Conservation (phyloP, 2,797 vertebrate species). For the Diceros bicornis region DNA sequence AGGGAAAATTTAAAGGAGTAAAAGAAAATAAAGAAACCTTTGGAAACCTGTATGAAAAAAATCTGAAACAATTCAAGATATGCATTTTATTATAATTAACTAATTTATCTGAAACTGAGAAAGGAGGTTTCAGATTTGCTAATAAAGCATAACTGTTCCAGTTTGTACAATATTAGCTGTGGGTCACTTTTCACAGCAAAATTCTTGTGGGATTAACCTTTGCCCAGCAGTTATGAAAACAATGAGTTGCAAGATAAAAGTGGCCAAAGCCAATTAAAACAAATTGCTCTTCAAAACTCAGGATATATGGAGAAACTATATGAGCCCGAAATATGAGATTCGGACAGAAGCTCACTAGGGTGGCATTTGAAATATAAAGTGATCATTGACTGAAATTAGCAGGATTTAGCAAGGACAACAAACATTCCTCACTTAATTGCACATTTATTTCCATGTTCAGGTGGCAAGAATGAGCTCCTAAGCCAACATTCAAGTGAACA, state of each 20-base stretch:
- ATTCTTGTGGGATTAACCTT: slow-evolving; percentile 66
- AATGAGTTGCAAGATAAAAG: slow-evolving; percentile 61
- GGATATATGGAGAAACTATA: slow-evolving; percentile 29
- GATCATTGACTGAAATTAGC: slow-evolving; percentile 83
- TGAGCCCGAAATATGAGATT: slow-evolving; percentile 63
- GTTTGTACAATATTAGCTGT: slow-evolving; percentile 63
- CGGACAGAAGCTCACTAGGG: slow-evolving; percentile 70
- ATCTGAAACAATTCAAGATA: slow-evolving; percentile 56
- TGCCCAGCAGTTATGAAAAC: slow-evolving; percentile 71
- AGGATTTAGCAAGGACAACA: slow-evolving; percentile 86
- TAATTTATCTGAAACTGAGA: slow-evolving; percentile 65
- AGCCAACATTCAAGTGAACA: slow-evolving; percentile 91
- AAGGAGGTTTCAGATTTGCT: slow-evolving; percentile 65
- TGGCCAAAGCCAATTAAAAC: slow-evolving; percentile 73
- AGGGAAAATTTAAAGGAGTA: neutral
- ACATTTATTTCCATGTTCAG: slow-evolving; percentile 89
- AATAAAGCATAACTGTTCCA: slow-evolving; percentile 52
- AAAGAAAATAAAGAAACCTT: slow-evolving; percentile 56
- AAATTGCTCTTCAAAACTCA: slow-evolving; percentile 72
- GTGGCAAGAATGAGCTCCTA: slow-evolving; percentile 89
- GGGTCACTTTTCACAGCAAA: slow-evolving; percentile 62
- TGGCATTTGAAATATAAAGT: slow-evolving; percentile 73
- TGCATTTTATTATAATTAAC: slow-evolving; percentile 38
- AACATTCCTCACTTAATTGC: slow-evolving; percentile 87
- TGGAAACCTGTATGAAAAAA: slow-evolving; percentile 22